These are phyloP conservation scores for Romanogobio albipinnatus DNA, from an alignment of 2,113 vertebrate species.

Conservation along the genomic window DNA sequence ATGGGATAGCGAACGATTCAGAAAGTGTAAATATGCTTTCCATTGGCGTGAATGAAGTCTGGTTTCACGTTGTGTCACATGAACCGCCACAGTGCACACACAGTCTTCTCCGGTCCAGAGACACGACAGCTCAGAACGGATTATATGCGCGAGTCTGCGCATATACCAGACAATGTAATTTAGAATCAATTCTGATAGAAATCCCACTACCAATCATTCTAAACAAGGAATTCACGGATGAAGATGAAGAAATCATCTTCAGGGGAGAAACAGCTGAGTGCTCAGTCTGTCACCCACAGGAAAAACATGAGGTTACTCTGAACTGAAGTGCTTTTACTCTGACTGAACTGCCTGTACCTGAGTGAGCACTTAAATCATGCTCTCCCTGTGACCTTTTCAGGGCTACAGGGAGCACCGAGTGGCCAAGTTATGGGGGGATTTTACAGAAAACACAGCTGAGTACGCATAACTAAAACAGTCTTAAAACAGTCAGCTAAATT, in stretches of 20 bases:
- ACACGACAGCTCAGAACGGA: too few relatives aligned
- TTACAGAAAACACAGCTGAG: conserved; percentile 27
- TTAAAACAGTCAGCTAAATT: background rate
- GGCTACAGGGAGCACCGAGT: conserved; percentile 20
- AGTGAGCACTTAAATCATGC: conserved; percentile 43
- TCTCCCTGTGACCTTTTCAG: conserved; percentile 24
- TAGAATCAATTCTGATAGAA: background rate
- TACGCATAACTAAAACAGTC: conserved; percentile 8
- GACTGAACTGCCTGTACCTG: conserved; percentile 12
- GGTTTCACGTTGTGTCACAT: too few relatives aligned
- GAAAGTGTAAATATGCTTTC: too few relatives aligned
- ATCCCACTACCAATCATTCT: background rate
- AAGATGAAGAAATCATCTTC: conserved; percentile 41
- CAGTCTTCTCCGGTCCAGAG: too few relatives aligned
- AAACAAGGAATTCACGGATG: background rate
- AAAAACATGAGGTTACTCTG: conserved; percentile 40
- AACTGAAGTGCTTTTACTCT: conserved; percentile 32
- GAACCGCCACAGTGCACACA: too few relatives aligned
- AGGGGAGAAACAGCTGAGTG: conserved; percentile 31
- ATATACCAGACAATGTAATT: too few relatives aligned
- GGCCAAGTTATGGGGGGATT: conserved; percentile 20
- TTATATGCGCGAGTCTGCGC: too few relatives aligned
- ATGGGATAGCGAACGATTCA: too few relatives aligned
- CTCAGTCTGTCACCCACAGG: conserved; percentile 36
- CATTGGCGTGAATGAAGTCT: too few relatives aligned